Evolutionary conservation across 2,797 vertebrate species (phyloP).

Genomic region (Channa striata): DNA sequence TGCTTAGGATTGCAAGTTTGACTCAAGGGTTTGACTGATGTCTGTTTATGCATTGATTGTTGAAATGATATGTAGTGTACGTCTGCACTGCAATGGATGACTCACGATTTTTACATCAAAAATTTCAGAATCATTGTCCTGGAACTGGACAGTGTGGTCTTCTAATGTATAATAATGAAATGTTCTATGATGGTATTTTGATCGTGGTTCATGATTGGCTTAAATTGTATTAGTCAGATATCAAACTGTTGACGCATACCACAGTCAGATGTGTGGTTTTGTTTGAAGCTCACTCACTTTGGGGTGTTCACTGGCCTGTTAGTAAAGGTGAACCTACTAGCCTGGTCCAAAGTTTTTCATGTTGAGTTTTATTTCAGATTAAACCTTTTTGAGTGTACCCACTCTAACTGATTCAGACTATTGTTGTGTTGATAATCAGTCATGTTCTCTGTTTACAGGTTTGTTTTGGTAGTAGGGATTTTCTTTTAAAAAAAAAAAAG

Average conservation of each 20-base stretch:
- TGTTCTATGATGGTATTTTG: slow-evolving; percentile 74
- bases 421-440: slow-evolving; percentile 79
- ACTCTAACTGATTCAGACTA: slow-evolving; percentile 70
- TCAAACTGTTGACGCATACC: slow-evolving; percentile 52
- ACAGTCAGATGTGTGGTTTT: slow-evolving; percentile 70
- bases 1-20: slow-evolving; percentile 79
- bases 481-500: slow-evolving; percentile 30
- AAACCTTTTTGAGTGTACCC: slow-evolving; percentile 50
- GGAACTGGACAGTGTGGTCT: slow-evolving; percentile 63
- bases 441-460: slow-evolving; percentile 85
- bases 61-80: slow-evolving; percentile 75
- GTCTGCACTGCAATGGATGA: slow-evolving; percentile 75
- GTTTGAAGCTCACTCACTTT: slow-evolving; percentile 68
- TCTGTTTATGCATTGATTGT: slow-evolving; percentile 82
- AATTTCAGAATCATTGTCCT: slow-evolving; percentile 68
- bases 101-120: slow-evolving; percentile 76
- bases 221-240: slow-evolving; percentile 59
- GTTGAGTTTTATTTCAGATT: slow-evolving; percentile 68
- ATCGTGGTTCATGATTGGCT: slow-evolving; percentile 74
- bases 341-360: slow-evolving; percentile 82
- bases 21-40: slow-evolving; percentile 78
- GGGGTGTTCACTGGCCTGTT: slow-evolving; percentile 64
- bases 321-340: slow-evolving; percentile 67
- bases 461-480: slow-evolving; percentile 51
- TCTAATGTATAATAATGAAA: slow-evolving; percentile 75